These are phyloP conservation scores for Pseudomyrmex sp. DNA, from an alignment of 1,140 invertebrate species.

Conservation along the genomic window DNA sequence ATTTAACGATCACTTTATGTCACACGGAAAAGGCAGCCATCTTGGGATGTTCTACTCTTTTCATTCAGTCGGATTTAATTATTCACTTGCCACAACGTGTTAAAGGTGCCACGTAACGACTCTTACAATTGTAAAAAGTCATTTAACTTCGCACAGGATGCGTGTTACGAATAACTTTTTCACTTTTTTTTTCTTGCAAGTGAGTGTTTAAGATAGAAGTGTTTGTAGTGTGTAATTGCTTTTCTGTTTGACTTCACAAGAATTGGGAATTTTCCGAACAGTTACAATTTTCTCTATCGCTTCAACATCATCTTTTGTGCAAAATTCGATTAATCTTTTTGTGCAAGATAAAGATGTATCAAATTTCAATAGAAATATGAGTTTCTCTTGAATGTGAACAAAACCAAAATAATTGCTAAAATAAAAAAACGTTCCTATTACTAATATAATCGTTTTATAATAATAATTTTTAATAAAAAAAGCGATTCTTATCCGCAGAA, in stretches of 20 bases:
- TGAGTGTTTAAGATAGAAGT: neutral
- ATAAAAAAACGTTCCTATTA: neutral
- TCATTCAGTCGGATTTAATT: neutral
- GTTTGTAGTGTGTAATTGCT: neutral
- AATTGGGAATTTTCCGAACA: slow-evolving; percentile 5
- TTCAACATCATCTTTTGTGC: neutral
- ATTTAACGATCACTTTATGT: slow-evolving; percentile 6
- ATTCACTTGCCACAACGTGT: neutral
- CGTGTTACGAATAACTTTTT: neutral
- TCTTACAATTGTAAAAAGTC: neutral
- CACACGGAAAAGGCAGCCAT: neutral
- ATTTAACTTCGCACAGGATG: neutral
- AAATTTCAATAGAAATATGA: neutral
- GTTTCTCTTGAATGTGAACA: neutral
- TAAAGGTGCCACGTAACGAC: neutral
- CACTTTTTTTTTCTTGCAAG: neutral
- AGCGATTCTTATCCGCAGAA: neutral
- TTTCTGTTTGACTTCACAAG: neutral
- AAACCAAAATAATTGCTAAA: neutral
- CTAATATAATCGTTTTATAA: neutral
- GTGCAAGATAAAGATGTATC: neutral
- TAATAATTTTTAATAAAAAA: neutral
- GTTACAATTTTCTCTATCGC: neutral
- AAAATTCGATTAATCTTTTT: neutral
- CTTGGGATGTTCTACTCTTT: neutral